A percentile compares a stretch with the other conserved stretches of the same genome.
Conservation (phyloP, 2,113 vertebrate species). For the Epinephelus lanceolatus region DNA sequence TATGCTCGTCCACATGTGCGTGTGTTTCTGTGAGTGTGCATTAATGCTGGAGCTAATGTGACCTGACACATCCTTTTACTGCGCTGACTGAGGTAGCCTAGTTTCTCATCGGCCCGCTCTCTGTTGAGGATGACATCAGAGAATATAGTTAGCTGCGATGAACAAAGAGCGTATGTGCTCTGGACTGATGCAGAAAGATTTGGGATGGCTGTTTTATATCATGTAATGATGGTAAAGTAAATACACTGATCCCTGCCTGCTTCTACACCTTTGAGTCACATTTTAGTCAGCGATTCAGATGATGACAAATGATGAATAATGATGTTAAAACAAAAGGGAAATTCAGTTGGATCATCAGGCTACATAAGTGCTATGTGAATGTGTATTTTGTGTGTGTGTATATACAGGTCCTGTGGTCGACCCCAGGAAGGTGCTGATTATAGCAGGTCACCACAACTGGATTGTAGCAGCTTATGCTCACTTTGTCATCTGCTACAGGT, state of each 20-base stretch:
- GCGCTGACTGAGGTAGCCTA: slow-evolving; percentile 26
- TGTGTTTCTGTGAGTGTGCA: slow-evolving; percentile 39
- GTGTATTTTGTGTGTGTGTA: not conserved
- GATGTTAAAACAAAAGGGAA: not conserved
- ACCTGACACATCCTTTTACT: slow-evolving; percentile 58
- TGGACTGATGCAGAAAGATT: not conserved
- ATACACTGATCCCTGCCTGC: not conserved
- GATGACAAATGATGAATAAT: not conserved
- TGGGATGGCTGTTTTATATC: not conserved
- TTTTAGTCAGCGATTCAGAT: not conserved
- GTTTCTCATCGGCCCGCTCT: slow-evolving; percentile 38
- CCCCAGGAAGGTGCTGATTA: slow-evolving; percentile 95
- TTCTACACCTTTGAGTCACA: not conserved
- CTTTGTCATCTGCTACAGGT: slow-evolving; percentile 99
- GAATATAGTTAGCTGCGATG: slow-evolving; percentile 14
- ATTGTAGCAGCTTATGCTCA: slow-evolving; percentile 98
- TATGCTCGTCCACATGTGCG: not conserved
- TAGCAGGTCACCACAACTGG: slow-evolving; percentile 98
- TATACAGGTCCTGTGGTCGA: slow-evolving; percentile 90
- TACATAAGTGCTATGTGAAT: not conserved
- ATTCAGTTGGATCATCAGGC: not conserved
- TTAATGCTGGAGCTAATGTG: slow-evolving; percentile 58
- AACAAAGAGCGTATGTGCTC: slow-evolving; percentile 9
- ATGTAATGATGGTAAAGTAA: not conserved
- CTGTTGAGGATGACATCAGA: slow-evolving; percentile 36